Evolutionary conservation across 2,113 vertebrate species (phyloP).

Genomic region (Bubalus kerabau): DNA sequence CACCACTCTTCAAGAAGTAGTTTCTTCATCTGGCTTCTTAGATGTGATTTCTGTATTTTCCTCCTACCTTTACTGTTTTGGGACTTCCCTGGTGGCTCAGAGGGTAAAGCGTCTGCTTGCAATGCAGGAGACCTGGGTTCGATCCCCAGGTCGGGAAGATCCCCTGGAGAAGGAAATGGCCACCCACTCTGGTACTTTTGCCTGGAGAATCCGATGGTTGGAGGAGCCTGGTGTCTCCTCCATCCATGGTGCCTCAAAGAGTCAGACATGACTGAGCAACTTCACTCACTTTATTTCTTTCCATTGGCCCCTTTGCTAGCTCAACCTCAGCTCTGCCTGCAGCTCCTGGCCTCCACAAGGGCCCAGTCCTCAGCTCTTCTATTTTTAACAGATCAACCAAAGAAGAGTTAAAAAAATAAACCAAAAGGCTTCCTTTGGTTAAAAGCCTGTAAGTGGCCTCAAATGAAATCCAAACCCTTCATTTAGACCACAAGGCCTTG

Average conservation of each 20-base stretch:
- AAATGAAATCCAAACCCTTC: background rate
- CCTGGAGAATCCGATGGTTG: background rate
- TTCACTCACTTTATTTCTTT: background rate
- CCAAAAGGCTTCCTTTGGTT: background rate
- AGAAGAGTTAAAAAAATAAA: background rate
- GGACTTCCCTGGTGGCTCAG: background rate
- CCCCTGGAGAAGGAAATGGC: background rate
- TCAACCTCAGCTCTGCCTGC: background rate
- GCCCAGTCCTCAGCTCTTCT: background rate
- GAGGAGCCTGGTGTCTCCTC: background rate
- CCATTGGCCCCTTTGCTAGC: background rate
- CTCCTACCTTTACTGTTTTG: background rate
- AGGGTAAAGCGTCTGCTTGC: background rate
- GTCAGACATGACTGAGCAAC: background rate
- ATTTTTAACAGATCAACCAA: background rate
- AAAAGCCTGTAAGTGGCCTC: background rate
- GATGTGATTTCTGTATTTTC: background rate
- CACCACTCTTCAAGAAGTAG: background rate
- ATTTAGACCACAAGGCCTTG: background rate
- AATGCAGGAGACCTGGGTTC: background rate
- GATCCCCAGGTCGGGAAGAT: accelerated
- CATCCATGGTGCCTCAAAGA: background rate
- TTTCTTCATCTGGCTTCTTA: background rate
- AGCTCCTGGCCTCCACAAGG: background rate
- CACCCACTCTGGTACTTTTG: background rate